Percentiles rank a stretch among this genome's conserved stretches.
Evolutionary conservation across 1,140 invertebrate species (phyloP).

Genomic region (Semibalanus balanoides): DNA sequence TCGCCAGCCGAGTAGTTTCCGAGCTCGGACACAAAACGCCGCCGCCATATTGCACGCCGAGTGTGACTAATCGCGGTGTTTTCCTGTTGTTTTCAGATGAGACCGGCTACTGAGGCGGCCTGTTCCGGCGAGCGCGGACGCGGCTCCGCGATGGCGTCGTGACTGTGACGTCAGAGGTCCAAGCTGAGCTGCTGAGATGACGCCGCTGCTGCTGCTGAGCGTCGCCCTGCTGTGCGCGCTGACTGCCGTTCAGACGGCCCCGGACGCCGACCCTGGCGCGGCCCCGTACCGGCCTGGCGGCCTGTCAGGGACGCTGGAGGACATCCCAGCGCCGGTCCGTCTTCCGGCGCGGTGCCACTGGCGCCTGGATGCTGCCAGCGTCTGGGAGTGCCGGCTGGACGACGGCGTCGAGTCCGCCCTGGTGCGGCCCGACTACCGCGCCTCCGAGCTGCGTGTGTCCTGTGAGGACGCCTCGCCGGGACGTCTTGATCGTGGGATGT

Average conservation of each 20-base stretch:
- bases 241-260: background rate
- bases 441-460: background rate
- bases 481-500: background rate
- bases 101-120: too few relatives aligned
- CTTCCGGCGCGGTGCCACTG: background rate
- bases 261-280: background rate
- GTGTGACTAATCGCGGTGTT: background rate
- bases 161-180: too few relatives aligned
- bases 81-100: background rate
- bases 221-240: background rate
- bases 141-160: too few relatives aligned
- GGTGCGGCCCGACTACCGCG: background rate
- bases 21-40: background rate
- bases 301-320: too few relatives aligned
- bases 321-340: too few relatives aligned
- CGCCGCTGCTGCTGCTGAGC: background rate
- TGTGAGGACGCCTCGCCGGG: background rate
- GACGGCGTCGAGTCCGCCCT: background rate
- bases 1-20: background rate
- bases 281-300: too few relatives aligned
- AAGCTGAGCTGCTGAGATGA: background rate
- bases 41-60: background rate
- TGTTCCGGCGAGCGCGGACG: background rate
- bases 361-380: background rate
- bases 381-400: background rate